Base-by-base conservation (phyloP, 2,888 invertebrate genomes). In the Acleris sparsana region DNA sequence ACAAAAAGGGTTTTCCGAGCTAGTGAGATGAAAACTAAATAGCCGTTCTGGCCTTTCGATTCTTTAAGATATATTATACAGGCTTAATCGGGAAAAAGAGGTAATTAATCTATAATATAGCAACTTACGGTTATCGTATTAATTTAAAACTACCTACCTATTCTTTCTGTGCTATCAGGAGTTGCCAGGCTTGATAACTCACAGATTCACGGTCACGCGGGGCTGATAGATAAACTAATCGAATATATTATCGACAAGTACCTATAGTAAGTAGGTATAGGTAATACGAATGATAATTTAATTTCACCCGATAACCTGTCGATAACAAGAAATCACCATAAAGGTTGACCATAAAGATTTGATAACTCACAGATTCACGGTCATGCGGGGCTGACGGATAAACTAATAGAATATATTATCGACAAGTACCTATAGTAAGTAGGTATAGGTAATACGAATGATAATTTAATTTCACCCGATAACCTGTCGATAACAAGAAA, bases 401-500 rank as follows among this genome's bases (percentile, higher is more conserved):
- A 51, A 11, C 13, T 39, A 39, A 22, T 20, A 17, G 20, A 25
- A 39, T 25, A 18, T 9, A 17, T 22, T 69, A 63, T 69, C 66
- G 6, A 29, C 22, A 25, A 59, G 25, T n/a, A n/a, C n/a, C n/a
- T n/a, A n/a, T n/a, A n/a, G n/a, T n/a, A n/a, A n/a, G n/a, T n/a
- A n/a, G n/a, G n/a, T 53, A 22, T 43, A 58, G 6, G 25, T 29
- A 29, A 6, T 29, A 43, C 51, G 61, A 53, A 48, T 44, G 62
- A 60, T 49, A 61, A 56, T 65, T 55, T 62, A 56, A 52, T 67
- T 62, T n/a, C n/a, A 13, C 13, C 11, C 5, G n/a, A 44, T 44
- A 44, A 44, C 33, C 52, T n/a, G n/a, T n/a, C n/a, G n/a, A n/a
- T n/a, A n/a, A n/a, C n/a, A n/a, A n/a, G n/a, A n/a, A n/a, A n/a